Percentiles rank a stretch among this genome's conserved stretches.
These are phyloP conservation scores for Acanthosepion pharaonis DNA, from an alignment of 2,888 invertebrate genomes.

Conservation along the genomic window DNA sequence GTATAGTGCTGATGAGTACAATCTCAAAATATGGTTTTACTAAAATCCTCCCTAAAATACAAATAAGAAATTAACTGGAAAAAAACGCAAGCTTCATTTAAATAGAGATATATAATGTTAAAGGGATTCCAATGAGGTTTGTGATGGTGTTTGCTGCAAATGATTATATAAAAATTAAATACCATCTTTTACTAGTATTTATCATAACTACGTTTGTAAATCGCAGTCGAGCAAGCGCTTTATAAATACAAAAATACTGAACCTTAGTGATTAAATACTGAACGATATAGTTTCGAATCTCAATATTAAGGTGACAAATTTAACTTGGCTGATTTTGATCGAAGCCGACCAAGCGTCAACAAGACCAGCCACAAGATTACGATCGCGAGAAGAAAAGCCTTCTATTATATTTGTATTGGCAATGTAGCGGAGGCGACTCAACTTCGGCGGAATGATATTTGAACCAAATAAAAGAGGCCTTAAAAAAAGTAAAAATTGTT, in stretches of 20 bases:
- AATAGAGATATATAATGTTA: no score
- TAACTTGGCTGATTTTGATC: background rate
- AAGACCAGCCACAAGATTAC: background rate
- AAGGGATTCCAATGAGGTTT: no score
- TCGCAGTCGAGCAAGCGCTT: background rate
- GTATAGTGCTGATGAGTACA: no score
- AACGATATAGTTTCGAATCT: background rate
- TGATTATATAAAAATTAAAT: no score
- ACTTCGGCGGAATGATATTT: background rate
- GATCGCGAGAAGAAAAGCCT: background rate
- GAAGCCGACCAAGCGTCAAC: background rate
- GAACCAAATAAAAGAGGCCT: background rate
- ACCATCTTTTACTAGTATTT: background rate
- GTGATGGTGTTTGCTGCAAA: no score
- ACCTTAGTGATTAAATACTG: background rate
- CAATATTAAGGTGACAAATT: background rate
- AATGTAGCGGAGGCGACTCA: background rate
- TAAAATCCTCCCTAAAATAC: no score
- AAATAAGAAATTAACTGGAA: no score
- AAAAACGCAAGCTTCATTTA: no score
- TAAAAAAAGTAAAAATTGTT: background rate
- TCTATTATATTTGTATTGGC: constrained; percentile 33
- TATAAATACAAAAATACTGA: background rate
- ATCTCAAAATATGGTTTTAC: no score
- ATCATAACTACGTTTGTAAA: background rate